Base-by-base conservation (phyloP, 2,113 vertebrate genomes). In the Upupa epops region DNA sequence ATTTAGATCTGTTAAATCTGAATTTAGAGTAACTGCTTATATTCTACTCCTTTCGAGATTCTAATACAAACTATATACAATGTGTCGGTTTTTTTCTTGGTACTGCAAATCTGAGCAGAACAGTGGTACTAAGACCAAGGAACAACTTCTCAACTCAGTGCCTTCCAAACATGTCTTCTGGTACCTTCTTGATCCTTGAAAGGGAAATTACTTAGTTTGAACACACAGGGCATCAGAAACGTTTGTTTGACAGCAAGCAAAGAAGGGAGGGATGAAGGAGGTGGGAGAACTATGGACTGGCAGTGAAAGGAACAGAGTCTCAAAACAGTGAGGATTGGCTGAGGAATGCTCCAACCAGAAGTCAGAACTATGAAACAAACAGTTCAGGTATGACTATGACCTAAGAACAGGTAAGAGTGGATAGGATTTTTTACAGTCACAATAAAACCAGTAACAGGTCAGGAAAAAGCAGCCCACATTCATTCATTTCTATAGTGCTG, bases 231-330 rank as follows among this genome's bases (percentile, higher is more conserved):
- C 6, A 55, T 19, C 9, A 58, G 42, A 52, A 80, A 66, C 9
- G 0, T 0, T 14, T 45, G 26, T 54, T 63, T 68, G 20, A 37
- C 16, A 51, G 29, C 3, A 45, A 45, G n/a, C n/a, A n/a, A n/a
- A n/a, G n/a, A n/a, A n/a, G n/a, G n/a, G n/a, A n/a, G n/a, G n/a
- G n/a, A n/a, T 36, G 8, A 51, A 82, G 3, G 46, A 32, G 5
- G 4, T 36, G 18, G 64, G 22, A 28, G 21, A 74, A 60, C 46
- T 46, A 48, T 21, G 5, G 3, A 5, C 14, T 58, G 22, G 4
- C 11, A 42, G 15, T 32, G 8, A 4, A 5, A 83, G 13, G 8
- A 70, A 71, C 24, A 54, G 12, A 54, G 13, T 14, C 61, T 85
- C 51, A 82, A 74, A 74, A 82, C 25, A 6, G 11, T 49, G 8